Conservation (phyloP, 2,888 invertebrate genomes). For the Petrophora chlorosata region DNA sequence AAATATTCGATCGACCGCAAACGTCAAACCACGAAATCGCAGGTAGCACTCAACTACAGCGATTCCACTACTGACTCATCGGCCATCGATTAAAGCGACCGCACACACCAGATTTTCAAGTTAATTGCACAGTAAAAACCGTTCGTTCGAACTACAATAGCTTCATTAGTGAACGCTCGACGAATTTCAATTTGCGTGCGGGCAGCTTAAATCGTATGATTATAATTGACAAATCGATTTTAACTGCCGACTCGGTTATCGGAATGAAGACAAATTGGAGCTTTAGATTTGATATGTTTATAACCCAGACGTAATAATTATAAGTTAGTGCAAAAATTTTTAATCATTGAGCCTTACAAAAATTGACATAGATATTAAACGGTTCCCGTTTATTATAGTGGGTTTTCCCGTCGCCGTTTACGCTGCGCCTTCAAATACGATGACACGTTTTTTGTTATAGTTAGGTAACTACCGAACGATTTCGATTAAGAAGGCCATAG, state of each 20-base stretch:
- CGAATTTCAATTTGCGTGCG: conserved; percentile 57
- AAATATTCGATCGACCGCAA: too few species aligned
- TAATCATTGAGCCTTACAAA: too few species aligned
- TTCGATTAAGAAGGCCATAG: too few species aligned
- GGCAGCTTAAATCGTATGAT: conserved; percentile 45
- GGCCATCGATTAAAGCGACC: conserved; percentile 55
- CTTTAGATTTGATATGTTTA: too few species aligned
- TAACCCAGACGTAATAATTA: too few species aligned
- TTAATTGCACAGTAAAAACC: conserved; percentile 68
- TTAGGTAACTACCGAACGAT: too few species aligned
- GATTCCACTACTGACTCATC: conserved; percentile 28
- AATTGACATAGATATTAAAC: too few species aligned
- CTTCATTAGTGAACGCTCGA: conserved; percentile 58
- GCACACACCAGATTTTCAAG: conserved; percentile 54
- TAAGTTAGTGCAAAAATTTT: too few species aligned
- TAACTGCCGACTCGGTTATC: conserved; percentile 24
- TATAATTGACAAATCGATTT: conserved; percentile 56
- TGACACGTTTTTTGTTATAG: too few species aligned
- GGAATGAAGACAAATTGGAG: conserved; percentile 3
- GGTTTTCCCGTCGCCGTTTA: too few species aligned
- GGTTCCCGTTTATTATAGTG: too few species aligned
- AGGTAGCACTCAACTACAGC: conserved; percentile 42
- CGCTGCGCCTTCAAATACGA: too few species aligned
- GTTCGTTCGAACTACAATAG: conserved; percentile 54
- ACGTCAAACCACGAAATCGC: conserved; percentile 33